phyloP scores from a whole-genome alignment of 2,113 vertebrate species.

The Telmatochromis sp. region DNA sequence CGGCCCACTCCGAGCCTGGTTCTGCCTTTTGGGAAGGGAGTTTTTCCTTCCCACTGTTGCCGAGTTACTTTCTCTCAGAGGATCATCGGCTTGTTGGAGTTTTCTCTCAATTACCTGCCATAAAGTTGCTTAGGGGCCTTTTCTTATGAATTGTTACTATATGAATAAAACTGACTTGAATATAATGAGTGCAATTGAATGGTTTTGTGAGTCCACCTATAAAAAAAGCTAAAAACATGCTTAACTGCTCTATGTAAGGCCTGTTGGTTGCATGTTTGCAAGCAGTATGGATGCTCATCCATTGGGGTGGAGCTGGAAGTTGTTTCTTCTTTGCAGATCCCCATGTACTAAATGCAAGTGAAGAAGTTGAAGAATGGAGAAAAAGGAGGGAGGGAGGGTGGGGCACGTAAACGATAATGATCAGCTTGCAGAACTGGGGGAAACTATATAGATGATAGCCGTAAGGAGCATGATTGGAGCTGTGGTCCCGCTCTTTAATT shows the following conservation, averaged over 20 bases:
- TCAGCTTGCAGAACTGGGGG: not conserved
- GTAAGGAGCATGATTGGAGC: not conserved
- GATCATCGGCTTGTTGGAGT: rapidly evolving
- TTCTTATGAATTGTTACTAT: not conserved
- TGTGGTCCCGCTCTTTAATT: not conserved
- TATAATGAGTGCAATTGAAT: not conserved
- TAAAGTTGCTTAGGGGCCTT: not conserved
- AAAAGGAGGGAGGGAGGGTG: not conserved
- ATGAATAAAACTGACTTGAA: not conserved
- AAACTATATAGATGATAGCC: not conserved
- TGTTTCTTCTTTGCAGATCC: not conserved
- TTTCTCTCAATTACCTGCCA: not conserved
- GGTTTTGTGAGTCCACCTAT: not conserved
- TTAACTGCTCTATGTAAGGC: not conserved
- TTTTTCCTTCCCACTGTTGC: not conserved
- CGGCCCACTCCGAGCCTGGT: not conserved
- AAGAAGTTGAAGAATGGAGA: not conserved
- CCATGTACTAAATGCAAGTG: not conserved
- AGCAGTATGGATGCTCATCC: not conserved
- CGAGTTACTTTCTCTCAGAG: not conserved
- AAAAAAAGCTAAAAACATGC: not conserved
- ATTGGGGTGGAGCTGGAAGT: not conserved
- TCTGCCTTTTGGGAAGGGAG: not conserved
- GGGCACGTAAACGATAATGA: not conserved
- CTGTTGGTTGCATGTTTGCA: not conserved